These are phyloP conservation scores for Phalera bucephala DNA, from an alignment of 2,888 invertebrate genomes.

Conservation along the genomic window DNA sequence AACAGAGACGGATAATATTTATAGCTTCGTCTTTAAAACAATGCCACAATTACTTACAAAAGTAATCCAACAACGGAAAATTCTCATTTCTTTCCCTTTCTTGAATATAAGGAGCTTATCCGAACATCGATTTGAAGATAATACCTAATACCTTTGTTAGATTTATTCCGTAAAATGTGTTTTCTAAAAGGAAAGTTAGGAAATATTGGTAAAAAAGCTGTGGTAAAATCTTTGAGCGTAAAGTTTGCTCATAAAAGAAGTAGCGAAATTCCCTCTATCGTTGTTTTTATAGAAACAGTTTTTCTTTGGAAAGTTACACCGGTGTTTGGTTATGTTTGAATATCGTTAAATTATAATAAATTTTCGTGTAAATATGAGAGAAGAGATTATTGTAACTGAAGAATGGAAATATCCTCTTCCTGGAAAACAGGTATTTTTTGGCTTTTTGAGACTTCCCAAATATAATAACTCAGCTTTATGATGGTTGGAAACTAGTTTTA, in stretches of 20 bases:
- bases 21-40: constrained; percentile 8
- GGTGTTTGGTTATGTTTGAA: constrained; percentile 10
- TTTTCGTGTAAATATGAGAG: constrained; percentile 7
- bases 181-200: constrained; percentile 27
- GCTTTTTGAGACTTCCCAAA: too few relatives aligned
- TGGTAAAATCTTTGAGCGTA: constrained; percentile 10
- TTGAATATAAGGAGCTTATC: constrained; percentile 17
- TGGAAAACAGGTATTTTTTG: too few relatives aligned
- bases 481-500: too few relatives aligned
- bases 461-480: too few relatives aligned
- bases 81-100: constrained; percentile 9
- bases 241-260: constrained; percentile 26
- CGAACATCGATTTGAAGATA: constrained; percentile 16
- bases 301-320: constrained; percentile 16
- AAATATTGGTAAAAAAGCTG: constrained; percentile 14
- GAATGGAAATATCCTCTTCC: too few relatives aligned
- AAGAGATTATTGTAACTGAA: too few relatives aligned
- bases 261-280: constrained; percentile 16
- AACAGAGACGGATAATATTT: constrained; percentile 1
- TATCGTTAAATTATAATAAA: constrained; percentile 23
- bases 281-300: constrained; percentile 19
- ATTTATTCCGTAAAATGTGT: constrained; percentile 19
- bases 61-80: constrained; percentile 1
- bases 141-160: constrained; percentile 12
- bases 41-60: constrained; percentile 10